These are phyloP conservation scores for Anguilla obscura DNA, from an alignment of 2,797 vertebrate species.

Conservation along the genomic window DNA sequence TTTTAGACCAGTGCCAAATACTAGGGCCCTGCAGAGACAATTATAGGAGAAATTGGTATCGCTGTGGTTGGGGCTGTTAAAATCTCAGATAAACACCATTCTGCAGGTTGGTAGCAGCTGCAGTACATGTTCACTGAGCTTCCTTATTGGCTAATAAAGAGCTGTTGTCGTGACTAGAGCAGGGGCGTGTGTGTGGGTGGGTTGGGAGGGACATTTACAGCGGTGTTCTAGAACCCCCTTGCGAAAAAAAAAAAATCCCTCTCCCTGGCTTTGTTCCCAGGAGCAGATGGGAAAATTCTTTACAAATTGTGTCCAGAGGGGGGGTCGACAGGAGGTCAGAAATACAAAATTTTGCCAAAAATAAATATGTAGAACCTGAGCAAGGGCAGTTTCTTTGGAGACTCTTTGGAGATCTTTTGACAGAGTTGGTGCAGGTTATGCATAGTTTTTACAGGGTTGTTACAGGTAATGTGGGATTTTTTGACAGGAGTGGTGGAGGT, in stretches of 20 bases:
- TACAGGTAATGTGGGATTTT: no score
- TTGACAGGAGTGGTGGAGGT: not conserved
- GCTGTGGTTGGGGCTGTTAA: not conserved
- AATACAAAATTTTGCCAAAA: slow-evolving; percentile 46
- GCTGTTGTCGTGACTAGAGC: slow-evolving; percentile 33
- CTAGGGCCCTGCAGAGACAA: not conserved
- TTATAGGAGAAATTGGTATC: not conserved
- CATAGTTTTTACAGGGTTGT: no score
- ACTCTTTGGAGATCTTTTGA: no score
- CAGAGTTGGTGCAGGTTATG: not conserved
- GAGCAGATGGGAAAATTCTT: not conserved
- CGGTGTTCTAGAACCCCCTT: slow-evolving; percentile 14
- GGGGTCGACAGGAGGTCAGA: slow-evolving; percentile 55
- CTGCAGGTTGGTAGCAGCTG: slow-evolving; percentile 41
- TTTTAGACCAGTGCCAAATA: not conserved
- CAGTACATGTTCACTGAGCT: slow-evolving; percentile 46
- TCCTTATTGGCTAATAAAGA: slow-evolving; percentile 55
- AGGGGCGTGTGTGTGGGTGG: not conserved
- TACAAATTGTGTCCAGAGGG: slow-evolving; percentile 35
- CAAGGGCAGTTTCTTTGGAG: not conserved
- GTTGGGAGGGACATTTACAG: not conserved
- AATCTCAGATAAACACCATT: slow-evolving; percentile 37
- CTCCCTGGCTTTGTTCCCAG: not conserved
- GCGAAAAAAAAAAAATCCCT: not conserved
- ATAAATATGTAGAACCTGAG: slow-evolving; percentile 36